phyloP scores from a whole-genome alignment of 2,797 vertebrate species.

The Sciurus vulgaris region DNA sequence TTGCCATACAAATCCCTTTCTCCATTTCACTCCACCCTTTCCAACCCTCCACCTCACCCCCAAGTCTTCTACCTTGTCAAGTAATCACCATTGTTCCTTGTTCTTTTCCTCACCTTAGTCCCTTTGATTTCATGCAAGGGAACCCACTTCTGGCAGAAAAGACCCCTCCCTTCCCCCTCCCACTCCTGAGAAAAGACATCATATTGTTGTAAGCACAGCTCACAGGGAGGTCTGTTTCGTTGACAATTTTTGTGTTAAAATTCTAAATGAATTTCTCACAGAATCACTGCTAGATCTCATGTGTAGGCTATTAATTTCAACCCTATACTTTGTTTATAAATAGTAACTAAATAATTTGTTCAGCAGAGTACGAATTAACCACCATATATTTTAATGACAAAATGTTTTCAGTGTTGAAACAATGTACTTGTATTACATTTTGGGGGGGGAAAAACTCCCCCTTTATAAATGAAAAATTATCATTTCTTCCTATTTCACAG shows the following conservation, averaged over 20 bases:
- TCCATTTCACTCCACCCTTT: background rate
- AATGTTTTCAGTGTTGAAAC: conserved; percentile 50
- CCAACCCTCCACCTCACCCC: too few species aligned
- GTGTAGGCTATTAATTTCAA: background rate
- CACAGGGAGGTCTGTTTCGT: background rate
- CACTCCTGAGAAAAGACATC: background rate
- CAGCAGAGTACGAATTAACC: background rate
- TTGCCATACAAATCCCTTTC: background rate
- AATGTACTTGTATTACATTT: background rate
- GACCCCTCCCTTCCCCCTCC: too few species aligned
- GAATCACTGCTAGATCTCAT: background rate
- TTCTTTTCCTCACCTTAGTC: background rate
- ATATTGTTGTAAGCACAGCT: background rate
- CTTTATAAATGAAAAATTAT: background rate
- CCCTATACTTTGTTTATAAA: background rate
- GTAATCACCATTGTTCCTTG: background rate
- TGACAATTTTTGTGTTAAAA: background rate
- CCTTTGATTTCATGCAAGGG: background rate
- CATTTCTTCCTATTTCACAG: background rate
- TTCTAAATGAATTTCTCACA: background rate
- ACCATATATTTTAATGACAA: background rate
- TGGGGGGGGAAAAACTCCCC: background rate
- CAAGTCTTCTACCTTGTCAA: background rate
- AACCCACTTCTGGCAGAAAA: background rate
- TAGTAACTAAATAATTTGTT: conserved; percentile 17